phyloP scores from a whole-genome alignment of 1,140 invertebrate genomes.

The Apis laboriosa region DNA sequence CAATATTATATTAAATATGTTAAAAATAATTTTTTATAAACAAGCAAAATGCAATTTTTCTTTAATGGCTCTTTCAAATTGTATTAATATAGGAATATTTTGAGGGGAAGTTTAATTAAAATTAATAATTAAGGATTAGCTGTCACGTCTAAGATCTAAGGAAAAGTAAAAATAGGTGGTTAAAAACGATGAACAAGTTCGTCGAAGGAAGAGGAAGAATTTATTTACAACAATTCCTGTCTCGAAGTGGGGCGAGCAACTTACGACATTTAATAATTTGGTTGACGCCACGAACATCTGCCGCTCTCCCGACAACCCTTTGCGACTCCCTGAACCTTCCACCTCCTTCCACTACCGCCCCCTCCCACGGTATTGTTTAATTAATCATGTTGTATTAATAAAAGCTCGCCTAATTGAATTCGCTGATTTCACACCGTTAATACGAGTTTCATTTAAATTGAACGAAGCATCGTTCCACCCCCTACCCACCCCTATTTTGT shows the following conservation, averaged over 20 bases:
- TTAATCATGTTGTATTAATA: conserved; percentile 80
- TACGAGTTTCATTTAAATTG: conserved; percentile 77
- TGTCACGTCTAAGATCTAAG: background rate
- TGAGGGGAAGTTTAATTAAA: background rate
- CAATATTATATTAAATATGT: no score
- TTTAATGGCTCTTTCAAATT: background rate
- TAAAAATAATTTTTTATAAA: background rate
- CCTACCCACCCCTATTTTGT: conserved; percentile 38
- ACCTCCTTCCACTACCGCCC: background rate
- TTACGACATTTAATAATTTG: conserved; percentile 78
- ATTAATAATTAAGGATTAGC: background rate
- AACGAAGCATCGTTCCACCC: conserved; percentile 65
- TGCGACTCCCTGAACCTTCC: conserved; percentile 51
- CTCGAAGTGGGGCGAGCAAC: conserved; percentile 51
- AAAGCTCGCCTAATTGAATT: conserved; percentile 75
- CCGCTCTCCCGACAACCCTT: conserved; percentile 72
- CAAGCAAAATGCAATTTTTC: no score
- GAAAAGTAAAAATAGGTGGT: background rate
- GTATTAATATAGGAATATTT: no score
- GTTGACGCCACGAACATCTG: conserved; percentile 78
- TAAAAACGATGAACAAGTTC: background rate
- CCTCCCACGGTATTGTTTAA: conserved; percentile 70
- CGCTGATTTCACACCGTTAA: conserved; percentile 75
- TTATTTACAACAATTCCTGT: conserved; percentile 27
- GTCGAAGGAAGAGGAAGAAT: conserved; percentile 9